Base-by-base conservation (phyloP, 2,113 vertebrate genomes). In the Phyllostomus hastatus region DNA sequence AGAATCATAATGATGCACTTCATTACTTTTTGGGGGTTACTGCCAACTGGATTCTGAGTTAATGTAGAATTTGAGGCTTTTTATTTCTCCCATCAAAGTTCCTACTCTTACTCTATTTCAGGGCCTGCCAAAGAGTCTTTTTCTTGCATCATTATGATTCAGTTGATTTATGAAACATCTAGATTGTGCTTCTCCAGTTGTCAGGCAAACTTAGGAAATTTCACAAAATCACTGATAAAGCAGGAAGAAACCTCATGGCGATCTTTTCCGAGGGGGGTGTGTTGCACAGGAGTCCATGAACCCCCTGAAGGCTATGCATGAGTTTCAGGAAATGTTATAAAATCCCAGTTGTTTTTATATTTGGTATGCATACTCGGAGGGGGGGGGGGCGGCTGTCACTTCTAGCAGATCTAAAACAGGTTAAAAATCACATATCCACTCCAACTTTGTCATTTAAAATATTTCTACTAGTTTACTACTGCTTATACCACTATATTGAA, bases 51-150 rank as follows among this genome's bases (percentile, higher is more conserved):
- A 75, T 96, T 96, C 83, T 91, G 69, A 95, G 75, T 76, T 86
- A 80, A 90, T 84, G 64, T 80, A 75, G 76, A 96, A 93, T 84
- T 17, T 38, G 41, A 79, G 87, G 50, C 50, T 73, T 89, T 69
- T 94, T 84, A 72, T 84, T 81, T 96, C 59, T 89, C 72, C 28
- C 75, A 64, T 88, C 80, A 76, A 67, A 72, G 20, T 94, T 97
- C 80, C 31, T 93, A 50, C 48, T 66, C 64, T 70, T 76, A 52
- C 28, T 93, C 69, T 79, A 70, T 91, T 87, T 87, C 16, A 78
- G 82, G 31, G 4, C n/a, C 86, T 89, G 38, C 48, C 46, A 46
- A 61, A 66, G 69, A 33, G 48, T 70, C n/a, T 87, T 95, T 75
- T 54, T 95, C 59, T 83, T 91, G 22, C 78, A 88, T 73, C 48